Percentiles rank a stretch among this genome's conserved stretches.
phyloP scores from a whole-genome alignment of 2,888 invertebrate genomes.

The Limnephilus marmoratus region DNA sequence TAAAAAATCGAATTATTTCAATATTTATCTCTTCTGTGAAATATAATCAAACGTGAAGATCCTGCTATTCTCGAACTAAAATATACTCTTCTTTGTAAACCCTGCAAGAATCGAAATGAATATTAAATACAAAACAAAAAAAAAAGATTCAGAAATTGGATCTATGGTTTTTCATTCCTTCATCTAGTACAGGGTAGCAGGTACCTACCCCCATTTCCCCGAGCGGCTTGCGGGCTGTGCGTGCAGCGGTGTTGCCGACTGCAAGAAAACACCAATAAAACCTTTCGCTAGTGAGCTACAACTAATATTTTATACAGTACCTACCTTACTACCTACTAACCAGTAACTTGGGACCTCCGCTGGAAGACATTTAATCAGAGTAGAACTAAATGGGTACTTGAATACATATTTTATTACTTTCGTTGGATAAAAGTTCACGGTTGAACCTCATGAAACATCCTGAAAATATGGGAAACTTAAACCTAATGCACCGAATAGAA shows the following conservation, averaged over 20 bases:
- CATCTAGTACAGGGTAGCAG: background rate
- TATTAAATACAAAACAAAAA: too few relatives aligned
- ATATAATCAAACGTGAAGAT: background rate
- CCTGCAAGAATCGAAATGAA: background rate
- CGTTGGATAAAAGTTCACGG: too few relatives aligned
- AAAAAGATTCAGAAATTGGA: background rate
- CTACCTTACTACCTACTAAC: background rate
- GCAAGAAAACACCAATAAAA: constrained; percentile 60
- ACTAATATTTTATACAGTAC: constrained; percentile 44
- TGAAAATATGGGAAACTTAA: too few relatives aligned
- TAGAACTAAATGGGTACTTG: background rate
- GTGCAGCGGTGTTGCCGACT: constrained; percentile 65
- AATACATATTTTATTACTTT: too few relatives aligned
- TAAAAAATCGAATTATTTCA: too few relatives aligned
- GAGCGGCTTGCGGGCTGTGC: constrained; percentile 49
- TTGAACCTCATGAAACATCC: too few relatives aligned
- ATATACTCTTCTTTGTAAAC: too few relatives aligned
- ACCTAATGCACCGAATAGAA: too few relatives aligned
- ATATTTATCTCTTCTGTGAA: background rate
- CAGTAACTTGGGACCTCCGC: background rate
- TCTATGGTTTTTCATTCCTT: constrained; percentile 1
- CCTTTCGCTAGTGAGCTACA: constrained; percentile 30
- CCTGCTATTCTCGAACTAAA: background rate
- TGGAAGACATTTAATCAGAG: background rate
- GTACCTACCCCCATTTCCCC: constrained; percentile 51